Base-by-base conservation (phyloP, 2,888 invertebrate species). In the Chaetoderma sp. region DNA sequence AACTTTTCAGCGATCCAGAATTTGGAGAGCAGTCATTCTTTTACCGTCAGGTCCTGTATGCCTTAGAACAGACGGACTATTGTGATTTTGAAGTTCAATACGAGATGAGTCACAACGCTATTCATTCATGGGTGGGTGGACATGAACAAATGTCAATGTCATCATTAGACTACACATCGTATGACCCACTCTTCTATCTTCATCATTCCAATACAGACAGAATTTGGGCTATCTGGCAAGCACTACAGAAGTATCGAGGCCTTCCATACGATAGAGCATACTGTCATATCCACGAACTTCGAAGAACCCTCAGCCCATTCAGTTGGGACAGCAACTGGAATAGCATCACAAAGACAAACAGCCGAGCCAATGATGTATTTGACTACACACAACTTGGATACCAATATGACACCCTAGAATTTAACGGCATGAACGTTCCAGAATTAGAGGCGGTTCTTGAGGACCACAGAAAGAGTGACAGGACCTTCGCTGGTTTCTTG, bases 151-250 rank as follows among this genome's bases (percentile, higher is more conserved):
- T 63, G 50, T 60, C 63, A 23, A 70, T 70, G 52, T 71, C 71
- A 27, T 70, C 73, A 10, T 68, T 73, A 16, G 65, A 73, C 63
- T 73, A 70, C 60, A 63, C 73, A 0, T 65, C 73, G 10, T 73
- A 73, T 49, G 73, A 73, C 58, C 73, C 73, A 13, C 54, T 69
- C 39, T 73, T 73, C 65, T 71, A 66, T 62, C 63, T 71, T 33
- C 73, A 73, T 45, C 73, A 73, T 49, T 62, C 69, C 55, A 61
- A 54, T 36, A 21, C 52, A 13, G 61, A 66, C 52, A 63, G 71
- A 44, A 33, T 73, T n/a, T 73, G 71, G 71, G 67, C 61, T 2
- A 62, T 73, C 16, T 73, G 73, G 73, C 73, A 73, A 42, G 71
- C 66, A 30, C 66, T 73, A n/a, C 73, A 73, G 52, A 69, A 64